Base-by-base conservation (phyloP, 2,888 invertebrate species). In the Tetragnatha montana region DNA sequence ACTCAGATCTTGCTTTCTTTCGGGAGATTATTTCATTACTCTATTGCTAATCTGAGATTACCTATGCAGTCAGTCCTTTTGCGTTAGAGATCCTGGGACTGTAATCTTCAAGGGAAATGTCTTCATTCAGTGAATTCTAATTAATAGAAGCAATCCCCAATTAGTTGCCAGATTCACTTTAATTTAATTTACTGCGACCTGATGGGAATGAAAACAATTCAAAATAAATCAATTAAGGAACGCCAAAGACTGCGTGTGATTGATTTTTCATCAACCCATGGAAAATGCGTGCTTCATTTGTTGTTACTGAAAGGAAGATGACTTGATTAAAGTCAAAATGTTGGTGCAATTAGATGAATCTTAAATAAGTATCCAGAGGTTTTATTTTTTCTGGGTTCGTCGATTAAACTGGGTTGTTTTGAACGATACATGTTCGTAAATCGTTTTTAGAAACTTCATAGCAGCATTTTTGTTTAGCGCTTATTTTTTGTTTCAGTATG, bases 121-220 rank as follows among this genome's bases (percentile, higher is more conserved):
- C 22, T 78, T 78, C 17, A 60, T 78, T 78, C 78, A 78, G 78
- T 78, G 60, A 78, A 78, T 60, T 60, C 60, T 78, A 78, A 78
- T 78, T 78, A 78, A 78, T 78, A 78, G 78, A 78, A 78, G 78
- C 78, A 78, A 51, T 78, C 60, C 78, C 60, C 60, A 78, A 78
- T 78, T 78, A 78, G 78, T 60, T 78, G 22, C 78, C 51, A 60
- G 60, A 78, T 78, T 78, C 78, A 78, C 51, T 78, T 78, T 78
- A 78, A 78, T 78, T 78, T 78, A 78, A 78, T 78, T 78, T 60
- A 78, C 21, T 60, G 22, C 14, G 78, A 78, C 78, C 35, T 78
- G 60, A 78, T 78, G 60, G 78, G 60, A 78, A 78, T 51, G 60
- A 19, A 78, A 78, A 60, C 78, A 60, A 78, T 21, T 78, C 51